Evolutionary conservation across 1,140 invertebrate genomes (phyloP).

Genomic region (Probaryconus sp.): DNA sequence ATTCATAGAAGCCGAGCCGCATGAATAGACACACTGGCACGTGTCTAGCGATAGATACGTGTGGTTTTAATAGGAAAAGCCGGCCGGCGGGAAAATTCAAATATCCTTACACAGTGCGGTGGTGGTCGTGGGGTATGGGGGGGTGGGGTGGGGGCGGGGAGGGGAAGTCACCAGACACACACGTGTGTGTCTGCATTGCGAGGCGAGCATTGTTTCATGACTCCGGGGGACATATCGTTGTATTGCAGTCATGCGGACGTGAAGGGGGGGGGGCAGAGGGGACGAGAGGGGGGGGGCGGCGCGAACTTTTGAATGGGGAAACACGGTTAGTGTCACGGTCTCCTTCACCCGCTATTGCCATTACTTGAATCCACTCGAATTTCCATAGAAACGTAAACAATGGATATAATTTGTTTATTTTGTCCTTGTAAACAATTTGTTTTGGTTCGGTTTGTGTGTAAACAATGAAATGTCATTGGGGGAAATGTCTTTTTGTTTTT

Average conservation of each 20-base stretch:
- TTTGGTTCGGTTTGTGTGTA: no score
- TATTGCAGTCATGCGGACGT: slow-evolving; percentile 40
- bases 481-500: no score
- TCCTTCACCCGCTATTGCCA: slow-evolving; percentile 49
- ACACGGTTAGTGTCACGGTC: slow-evolving; percentile 54
- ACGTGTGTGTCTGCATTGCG: neutral
- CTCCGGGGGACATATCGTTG: slow-evolving; percentile 29
- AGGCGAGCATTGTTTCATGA: slow-evolving; percentile 25
- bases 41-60: slow-evolving; percentile 64
- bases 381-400: slow-evolving; percentile 36
- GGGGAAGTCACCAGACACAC: neutral
- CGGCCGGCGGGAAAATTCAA: slow-evolving; percentile 66
- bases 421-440: slow-evolving; percentile 5
- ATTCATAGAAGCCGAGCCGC: slow-evolving; percentile 56
- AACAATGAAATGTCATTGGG: no score
- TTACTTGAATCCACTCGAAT: no score
- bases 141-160: no score
- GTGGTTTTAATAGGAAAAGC: slow-evolving; percentile 57
- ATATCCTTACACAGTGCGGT: slow-evolving; percentile 23
- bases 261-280: slow-evolving; percentile 9
- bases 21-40: slow-evolving; percentile 63
- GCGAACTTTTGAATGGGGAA: slow-evolving; percentile 48
- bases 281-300: slow-evolving; percentile 27
- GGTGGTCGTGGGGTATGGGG: neutral
- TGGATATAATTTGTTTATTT: slow-evolving; percentile 42